phyloP scores from a whole-genome alignment of 2,888 invertebrate species.

The Limenitis camilla region DNA sequence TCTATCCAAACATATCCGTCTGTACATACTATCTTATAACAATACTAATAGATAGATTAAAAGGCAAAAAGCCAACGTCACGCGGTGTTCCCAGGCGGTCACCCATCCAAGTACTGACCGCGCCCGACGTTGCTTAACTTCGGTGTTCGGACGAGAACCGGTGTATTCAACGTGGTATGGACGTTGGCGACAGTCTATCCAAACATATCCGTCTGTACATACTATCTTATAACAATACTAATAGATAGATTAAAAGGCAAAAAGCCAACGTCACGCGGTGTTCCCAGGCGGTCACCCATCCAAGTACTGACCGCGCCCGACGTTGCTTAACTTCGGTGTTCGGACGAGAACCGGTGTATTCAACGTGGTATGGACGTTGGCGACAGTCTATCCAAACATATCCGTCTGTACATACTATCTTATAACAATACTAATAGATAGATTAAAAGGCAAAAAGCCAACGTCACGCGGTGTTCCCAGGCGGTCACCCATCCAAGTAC shows the following conservation, averaged over 20 bases:
- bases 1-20: too few species aligned
- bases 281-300: constrained; percentile 55
- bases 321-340: constrained; percentile 39
- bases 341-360: constrained; percentile 30
- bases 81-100: constrained; percentile 48
- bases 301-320: constrained; percentile 51
- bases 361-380: constrained; percentile 20
- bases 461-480: constrained; percentile 40
- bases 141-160: constrained; percentile 33
- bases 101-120: constrained; percentile 54
- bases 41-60: too few species aligned
- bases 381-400: too few species aligned
- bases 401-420: too few species aligned
- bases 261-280: constrained; percentile 30
- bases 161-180: constrained; percentile 23
- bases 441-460: constrained; percentile 12
- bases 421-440: too few species aligned
- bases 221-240: too few species aligned
- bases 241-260: too few species aligned
- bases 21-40: too few species aligned
- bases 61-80: constrained; percentile 16
- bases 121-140: constrained; percentile 45
- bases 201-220: too few species aligned
- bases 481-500: constrained; percentile 56
- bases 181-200: constrained; percentile 13